Evolutionary conservation across 2,113 vertebrate genomes (phyloP).

Genomic region (Equus quagga): DNA sequence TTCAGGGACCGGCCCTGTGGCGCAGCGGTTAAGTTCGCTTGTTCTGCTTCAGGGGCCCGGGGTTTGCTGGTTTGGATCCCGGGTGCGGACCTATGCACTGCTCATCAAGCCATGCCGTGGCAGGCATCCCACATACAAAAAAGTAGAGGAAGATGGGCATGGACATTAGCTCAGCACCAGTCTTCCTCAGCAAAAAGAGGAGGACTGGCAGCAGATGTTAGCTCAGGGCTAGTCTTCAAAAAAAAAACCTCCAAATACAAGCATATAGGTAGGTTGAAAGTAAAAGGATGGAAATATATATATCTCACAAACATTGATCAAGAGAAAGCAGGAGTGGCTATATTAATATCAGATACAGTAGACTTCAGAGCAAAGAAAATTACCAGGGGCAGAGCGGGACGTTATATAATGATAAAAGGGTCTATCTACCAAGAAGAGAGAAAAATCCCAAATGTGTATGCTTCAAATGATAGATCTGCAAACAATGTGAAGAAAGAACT

Average conservation of each 20-base stretch:
- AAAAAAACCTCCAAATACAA: neutral
- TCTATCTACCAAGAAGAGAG: neutral
- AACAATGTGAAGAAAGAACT: neutral
- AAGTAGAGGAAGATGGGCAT: too few relatives aligned
- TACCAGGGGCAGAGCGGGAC: neutral
- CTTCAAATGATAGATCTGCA: neutral
- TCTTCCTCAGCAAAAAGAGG: too few relatives aligned
- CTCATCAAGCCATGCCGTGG: too few relatives aligned
- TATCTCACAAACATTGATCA: neutral
- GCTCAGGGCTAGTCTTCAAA: too few relatives aligned
- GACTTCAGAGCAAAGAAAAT: neutral
- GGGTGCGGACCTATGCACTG: too few relatives aligned
- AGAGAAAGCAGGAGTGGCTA: neutral
- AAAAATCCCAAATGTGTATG: neutral
- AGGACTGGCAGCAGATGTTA: too few relatives aligned
- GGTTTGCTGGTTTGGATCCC: too few relatives aligned
- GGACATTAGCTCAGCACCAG: too few relatives aligned
- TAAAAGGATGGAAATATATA: neutral
- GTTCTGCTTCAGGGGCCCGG: too few relatives aligned
- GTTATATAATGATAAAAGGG: neutral
- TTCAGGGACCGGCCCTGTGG: too few relatives aligned
- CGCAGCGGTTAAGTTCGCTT: too few relatives aligned
- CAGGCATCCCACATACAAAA: too few relatives aligned
- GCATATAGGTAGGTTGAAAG: neutral
- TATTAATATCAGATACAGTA: neutral